Evolutionary conservation across 2,888 invertebrate genomes (phyloP).

Genomic region (Eupithecia subfuscata): DNA sequence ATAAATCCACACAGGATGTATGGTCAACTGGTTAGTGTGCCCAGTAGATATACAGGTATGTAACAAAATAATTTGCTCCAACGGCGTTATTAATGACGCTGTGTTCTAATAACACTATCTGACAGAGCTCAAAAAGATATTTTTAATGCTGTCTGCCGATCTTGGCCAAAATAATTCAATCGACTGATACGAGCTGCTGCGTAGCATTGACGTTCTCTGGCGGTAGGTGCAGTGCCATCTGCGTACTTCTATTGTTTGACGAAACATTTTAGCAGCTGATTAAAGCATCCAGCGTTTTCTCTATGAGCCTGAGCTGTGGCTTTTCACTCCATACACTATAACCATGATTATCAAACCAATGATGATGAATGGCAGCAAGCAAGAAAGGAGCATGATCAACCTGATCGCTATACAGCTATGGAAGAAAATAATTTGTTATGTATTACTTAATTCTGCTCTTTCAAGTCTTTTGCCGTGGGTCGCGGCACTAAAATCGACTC

Average conservation of each 20-base stretch:
- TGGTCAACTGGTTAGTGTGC: no score
- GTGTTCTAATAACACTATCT: background rate
- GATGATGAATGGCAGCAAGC: background rate
- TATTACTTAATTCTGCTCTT: no score
- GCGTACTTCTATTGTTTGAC: background rate
- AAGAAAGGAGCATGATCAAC: no score
- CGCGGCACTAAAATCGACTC: background rate
- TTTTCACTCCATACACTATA: background rate
- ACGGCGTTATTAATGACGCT: background rate
- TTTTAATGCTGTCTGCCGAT: background rate
- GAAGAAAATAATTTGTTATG: background rate
- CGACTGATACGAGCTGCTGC: background rate
- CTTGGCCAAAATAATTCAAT: background rate
- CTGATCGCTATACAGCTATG: background rate
- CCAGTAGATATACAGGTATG: no score
- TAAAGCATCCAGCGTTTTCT: background rate
- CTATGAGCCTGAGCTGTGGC: background rate
- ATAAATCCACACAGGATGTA: no score
- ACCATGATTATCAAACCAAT: background rate
- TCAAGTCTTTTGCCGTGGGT: no score
- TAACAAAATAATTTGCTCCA: no score
- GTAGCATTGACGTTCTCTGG: background rate
- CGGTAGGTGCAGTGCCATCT: background rate
- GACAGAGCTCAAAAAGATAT: background rate
- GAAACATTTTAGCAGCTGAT: background rate